Evolutionary conservation across 2,113 vertebrate species (phyloP), one percentile per base, ranked within the genome.

Genomic region (Mesembrinibis cayennensis): DNA sequence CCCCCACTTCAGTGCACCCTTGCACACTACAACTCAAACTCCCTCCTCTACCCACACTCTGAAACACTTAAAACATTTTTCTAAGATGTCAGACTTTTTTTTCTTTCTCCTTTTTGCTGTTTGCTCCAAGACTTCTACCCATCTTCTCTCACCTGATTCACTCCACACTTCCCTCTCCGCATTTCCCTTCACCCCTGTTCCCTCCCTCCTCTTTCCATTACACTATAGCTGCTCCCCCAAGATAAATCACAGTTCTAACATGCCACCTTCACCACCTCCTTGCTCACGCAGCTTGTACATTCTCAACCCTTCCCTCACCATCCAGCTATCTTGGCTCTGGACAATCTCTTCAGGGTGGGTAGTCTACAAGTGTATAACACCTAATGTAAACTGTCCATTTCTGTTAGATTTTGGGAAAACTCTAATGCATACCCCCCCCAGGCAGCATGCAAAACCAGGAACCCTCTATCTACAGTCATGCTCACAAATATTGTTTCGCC

Each of bases 341-440:
- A 87, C 5, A 13, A 74, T 32, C 42, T 50, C 5, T 2, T 53
- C n/a, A 4, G 2, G 21, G 14, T 13, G 16, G 17, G 15, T 11
- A 82, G 8, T 11, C 32, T 26, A 22, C 9, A 11, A 14, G 59
- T 67, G 7, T 11, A 4, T 7, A 8, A 63, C 8, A 76, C 7
- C 17, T 42, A 29, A 50, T 4, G 8, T 16, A 78, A 87, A 18
- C 9, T 8, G 20, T 12, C 10, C 14, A 30, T 30, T 72, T 63
- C 62, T 74, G 38, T 27, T 25, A 34, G 19, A 34, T 69, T 86
- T 36, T 21, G 45, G 10, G 32, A 44, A 55, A 82, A 47, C 9
- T 29, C 2, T 4, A 27, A 30, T 0, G 7, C 2, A 0, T 14
- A 32, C 11, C 11, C 10, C 10, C 4, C 8, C 3, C 27, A 53